These are phyloP conservation scores for Sigmodon hispidus DNA, from an alignment of 2,113 vertebrate genomes.

Conservation along the genomic window DNA sequence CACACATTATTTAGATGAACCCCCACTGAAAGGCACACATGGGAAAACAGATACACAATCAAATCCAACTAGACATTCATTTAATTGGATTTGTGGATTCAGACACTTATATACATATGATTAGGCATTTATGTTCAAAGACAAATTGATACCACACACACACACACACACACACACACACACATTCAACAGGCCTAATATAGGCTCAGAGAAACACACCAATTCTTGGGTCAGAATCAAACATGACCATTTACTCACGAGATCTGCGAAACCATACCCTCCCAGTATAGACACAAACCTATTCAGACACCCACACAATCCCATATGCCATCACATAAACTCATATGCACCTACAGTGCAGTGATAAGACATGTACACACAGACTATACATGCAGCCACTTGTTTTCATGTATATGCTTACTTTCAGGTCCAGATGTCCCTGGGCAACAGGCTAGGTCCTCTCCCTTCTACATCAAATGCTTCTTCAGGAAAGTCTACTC, in stretches of 20 bases:
- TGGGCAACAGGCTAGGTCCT: constrained; percentile 3
- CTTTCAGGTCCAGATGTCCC: constrained; percentile 39
- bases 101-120: constrained; percentile 48
- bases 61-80: constrained; percentile 42
- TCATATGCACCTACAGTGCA: constrained; percentile 10
- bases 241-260: constrained; percentile 54
- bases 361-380: constrained; percentile 6
- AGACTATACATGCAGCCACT: background rate
- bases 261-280: constrained; percentile 69
- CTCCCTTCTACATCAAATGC: constrained; percentile 43
- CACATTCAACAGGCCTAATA: constrained; percentile 61
- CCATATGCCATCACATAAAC: background rate
- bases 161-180: constrained; percentile 33
- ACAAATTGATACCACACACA: constrained; percentile 52
- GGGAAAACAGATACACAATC: constrained; percentile 17
- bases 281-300: constrained; percentile 40
- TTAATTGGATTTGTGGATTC: constrained; percentile 15
- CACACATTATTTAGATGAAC: constrained; percentile 51
- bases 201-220: constrained; percentile 61
- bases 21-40: constrained; percentile 3
- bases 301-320: constrained; percentile 46
- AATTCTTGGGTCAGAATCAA: constrained; percentile 54
- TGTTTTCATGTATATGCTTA: constrained; percentile 38
- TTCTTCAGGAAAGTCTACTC: constrained; percentile 68
- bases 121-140: constrained; percentile 31